Evolutionary conservation across 2,113 vertebrate species (phyloP), one percentile per base, ranked within the genome.

Genomic region (Vidua chalybeata): DNA sequence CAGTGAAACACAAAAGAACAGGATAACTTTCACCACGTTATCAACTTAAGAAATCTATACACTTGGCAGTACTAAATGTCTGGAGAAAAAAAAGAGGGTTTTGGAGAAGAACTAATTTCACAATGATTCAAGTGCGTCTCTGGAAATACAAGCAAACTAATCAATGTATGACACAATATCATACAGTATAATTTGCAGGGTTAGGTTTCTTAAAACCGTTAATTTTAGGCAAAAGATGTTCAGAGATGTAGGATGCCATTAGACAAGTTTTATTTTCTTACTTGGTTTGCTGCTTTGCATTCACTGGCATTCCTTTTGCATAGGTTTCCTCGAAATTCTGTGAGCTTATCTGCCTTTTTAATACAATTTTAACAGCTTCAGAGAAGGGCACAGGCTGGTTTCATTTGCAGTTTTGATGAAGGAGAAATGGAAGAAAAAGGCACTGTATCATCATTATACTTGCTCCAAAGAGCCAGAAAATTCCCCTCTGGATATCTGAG

Each of bases 401-500:
- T 91, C 13, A 61, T 90, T 87, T 94, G 30, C 66, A 83, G 52
- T 86, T 78, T 77, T 74, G 68, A 77, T 64, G 68, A 72, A 71
- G 41, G 6, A 77, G 23, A 74, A 81, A 67, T n/a, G 14, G 5
- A 19, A 5, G 5, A 15, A 52, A 82, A 58, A 48, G 9, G 1
- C 10, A 45, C 6, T 43, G 21, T 33, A 41, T 91, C 71, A 74
- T 87, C 58, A 66, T 85, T 83, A 86, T 68, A 41, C 37, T 84
- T 89, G n/a, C 35, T 89, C 35, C 71, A 64, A 92, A 96, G 51
- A 92, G 67, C 19, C 62, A 94, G 58, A 84, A 93, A 93, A 76
- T 79, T 93, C 58, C 24, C 37, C 49, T 69, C 56, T 62, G 68
- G 24, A 39, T 84, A 48, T 33, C 58, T 91, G 15, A 92, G 73